phyloP scores from a whole-genome alignment of 2,113 vertebrate species.

The Erythrolamprus reginae region DNA sequence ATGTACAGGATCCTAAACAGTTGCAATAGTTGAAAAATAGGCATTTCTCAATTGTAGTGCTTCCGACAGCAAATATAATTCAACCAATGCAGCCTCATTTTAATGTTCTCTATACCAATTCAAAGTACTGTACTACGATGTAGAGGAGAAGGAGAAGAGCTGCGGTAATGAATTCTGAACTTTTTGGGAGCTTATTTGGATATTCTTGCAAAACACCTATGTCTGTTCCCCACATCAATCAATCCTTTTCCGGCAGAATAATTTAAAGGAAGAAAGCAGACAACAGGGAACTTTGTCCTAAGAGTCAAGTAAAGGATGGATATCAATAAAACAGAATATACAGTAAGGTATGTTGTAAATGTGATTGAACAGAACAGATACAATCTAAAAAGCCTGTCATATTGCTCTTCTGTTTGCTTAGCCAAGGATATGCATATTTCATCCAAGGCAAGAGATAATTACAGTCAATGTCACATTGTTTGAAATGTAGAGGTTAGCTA shows the following conservation, averaged over 20 bases:
- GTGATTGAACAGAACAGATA: neutral
- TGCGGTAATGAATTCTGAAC: neutral
- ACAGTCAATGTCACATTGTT: neutral
- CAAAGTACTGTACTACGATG: rapidly evolving
- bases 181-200: neutral
- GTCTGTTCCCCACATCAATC: neutral
- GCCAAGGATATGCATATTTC: neutral
- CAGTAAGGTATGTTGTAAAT: neutral
- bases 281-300: neutral
- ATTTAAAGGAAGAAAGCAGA: neutral
- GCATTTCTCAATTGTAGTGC: slow-evolving; percentile 42
- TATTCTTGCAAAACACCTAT: neutral
- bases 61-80: slow-evolving; percentile 19
- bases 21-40: slow-evolving; percentile 28
- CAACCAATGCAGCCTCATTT: neutral
- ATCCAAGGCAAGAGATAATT: neutral
- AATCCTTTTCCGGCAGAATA: neutral
- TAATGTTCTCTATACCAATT: neutral
- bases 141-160: rapidly evolving
- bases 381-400: neutral
- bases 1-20: neutral
- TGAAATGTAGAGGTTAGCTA: neutral
- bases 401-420: neutral
- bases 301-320: neutral
- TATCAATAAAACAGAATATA: neutral